These are phyloP conservation scores for human (Homo sapiens) DNA, from an alignment of 2,113 vertebrate species.

Conservation along the genomic window DNA sequence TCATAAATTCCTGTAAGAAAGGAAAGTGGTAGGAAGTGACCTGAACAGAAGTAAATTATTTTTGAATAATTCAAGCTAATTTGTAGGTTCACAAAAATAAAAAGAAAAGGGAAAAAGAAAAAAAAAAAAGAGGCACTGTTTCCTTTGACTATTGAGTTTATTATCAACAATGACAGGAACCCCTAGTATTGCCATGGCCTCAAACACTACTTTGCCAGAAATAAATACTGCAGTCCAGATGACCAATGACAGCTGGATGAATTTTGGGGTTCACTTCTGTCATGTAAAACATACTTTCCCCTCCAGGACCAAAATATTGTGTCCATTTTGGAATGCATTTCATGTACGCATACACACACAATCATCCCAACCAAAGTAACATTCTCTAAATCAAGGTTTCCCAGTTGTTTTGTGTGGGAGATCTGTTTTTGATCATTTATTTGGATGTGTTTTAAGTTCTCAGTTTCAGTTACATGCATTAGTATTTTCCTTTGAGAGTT, in stretches of 20 bases:
- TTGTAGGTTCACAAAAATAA: neutral
- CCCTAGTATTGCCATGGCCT: neutral
- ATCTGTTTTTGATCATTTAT: neutral
- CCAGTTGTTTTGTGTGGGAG: neutral
- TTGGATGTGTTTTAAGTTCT: neutral
- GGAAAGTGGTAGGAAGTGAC: neutral
- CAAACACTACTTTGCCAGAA: neutral
- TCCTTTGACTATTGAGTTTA: neutral
- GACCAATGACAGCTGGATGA: neutral
- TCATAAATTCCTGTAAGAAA: neutral
- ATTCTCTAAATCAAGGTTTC: neutral
- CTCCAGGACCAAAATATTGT: neutral
- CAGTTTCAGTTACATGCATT: neutral
- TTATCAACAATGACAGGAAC: neutral
- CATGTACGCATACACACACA: neutral
- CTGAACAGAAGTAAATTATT: neutral
- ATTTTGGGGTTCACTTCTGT: neutral
- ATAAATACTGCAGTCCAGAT: neutral
- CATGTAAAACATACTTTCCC: neutral
- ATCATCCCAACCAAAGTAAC: neutral
- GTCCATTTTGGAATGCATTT: neutral
- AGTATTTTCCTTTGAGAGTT: neutral
- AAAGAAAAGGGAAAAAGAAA: neutral
- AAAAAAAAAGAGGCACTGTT: neutral
- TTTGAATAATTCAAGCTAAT: neutral